phyloP scores from a whole-genome alignment of 2,797 vertebrate genomes.

The Chelidonichthys spinosus region DNA sequence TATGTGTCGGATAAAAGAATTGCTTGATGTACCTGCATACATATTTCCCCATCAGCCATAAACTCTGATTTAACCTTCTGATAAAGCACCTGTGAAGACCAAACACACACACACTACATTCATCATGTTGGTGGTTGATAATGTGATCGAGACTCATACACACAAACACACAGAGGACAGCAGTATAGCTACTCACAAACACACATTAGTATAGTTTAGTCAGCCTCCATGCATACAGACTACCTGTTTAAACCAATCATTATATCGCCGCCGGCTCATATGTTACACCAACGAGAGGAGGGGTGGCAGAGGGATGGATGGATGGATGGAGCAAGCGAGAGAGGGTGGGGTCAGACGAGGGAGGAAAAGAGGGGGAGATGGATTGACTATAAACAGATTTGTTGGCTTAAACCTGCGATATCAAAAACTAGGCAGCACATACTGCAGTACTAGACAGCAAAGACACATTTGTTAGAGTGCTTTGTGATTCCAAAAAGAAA shows the following conservation, averaged over 20 bases:
- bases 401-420: conserved; percentile 16
- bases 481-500: not conserved
- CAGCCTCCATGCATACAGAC: conserved; percentile 76
- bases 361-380: conserved; percentile 32
- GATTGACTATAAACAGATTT: conserved; percentile 24
- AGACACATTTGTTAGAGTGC: not conserved
- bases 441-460: conserved; percentile 2
- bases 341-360: conserved; percentile 26
- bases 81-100: conserved; percentile 25
- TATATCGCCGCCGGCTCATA: conserved; percentile 58
- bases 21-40: conserved; percentile 11
- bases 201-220: conserved; percentile 61
- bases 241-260: conserved; percentile 74
- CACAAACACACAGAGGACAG: conserved; percentile 30
- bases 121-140: conserved; percentile 34
- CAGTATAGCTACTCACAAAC: conserved; percentile 44
- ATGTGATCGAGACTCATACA: conserved; percentile 44
- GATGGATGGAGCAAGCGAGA: conserved; percentile 4
- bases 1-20: conserved; percentile 1
- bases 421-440: conserved; percentile 12
- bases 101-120: conserved; percentile 14
- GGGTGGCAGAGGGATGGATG: conserved; percentile 43
- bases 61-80: conserved; percentile 38
- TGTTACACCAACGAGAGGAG: conserved; percentile 46
- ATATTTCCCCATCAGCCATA: conserved; percentile 21